Percentiles rank a stretch among this genome's conserved stretches.
These are phyloP conservation scores for Hyles lineata DNA, from an alignment of 2,888 invertebrate genomes.

Conservation along the genomic window DNA sequence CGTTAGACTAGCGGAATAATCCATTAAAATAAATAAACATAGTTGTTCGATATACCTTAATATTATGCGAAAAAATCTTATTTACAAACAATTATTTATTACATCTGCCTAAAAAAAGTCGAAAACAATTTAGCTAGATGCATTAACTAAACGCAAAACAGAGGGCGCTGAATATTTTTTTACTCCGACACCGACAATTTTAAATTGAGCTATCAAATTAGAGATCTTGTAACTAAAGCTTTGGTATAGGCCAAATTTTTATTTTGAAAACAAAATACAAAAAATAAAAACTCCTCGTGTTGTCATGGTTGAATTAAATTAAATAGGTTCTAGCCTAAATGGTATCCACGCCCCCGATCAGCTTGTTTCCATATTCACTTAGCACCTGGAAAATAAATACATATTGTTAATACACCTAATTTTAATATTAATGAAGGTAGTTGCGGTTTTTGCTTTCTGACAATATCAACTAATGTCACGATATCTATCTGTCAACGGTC, in stretches of 20 bases:
- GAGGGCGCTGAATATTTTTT: conserved; percentile 10
- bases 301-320: conserved; percentile 34
- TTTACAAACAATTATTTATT: conserved; percentile 52
- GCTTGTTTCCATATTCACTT: conserved; percentile 92
- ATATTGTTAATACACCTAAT: neutral
- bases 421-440: neutral
- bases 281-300: conserved; percentile 25
- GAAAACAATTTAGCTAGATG: neutral
- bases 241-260: conserved; percentile 70
- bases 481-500: too few relatives aligned
- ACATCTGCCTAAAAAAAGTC: conserved; percentile 37
- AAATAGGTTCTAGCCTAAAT: conserved; percentile 52
- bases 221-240: conserved; percentile 49
- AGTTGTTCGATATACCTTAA: conserved; percentile 57
- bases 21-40: conserved; percentile 54
- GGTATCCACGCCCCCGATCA: conserved; percentile 87
- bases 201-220: conserved; percentile 36
- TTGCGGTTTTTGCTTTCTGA: too few relatives aligned
- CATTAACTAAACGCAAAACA: conserved; percentile 4
- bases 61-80: conserved; percentile 43
- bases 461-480: too few relatives aligned
- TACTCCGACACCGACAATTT: conserved; percentile 7
- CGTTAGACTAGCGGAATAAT: conserved; percentile 62
- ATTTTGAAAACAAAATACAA: conserved; percentile 35
- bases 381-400: conserved; percentile 85